A percentile compares a stretch with the other conserved stretches of the same genome.
These are phyloP conservation scores for Elymnias hypermnestra DNA, from an alignment of 1,140 invertebrate species.

Conservation along the genomic window DNA sequence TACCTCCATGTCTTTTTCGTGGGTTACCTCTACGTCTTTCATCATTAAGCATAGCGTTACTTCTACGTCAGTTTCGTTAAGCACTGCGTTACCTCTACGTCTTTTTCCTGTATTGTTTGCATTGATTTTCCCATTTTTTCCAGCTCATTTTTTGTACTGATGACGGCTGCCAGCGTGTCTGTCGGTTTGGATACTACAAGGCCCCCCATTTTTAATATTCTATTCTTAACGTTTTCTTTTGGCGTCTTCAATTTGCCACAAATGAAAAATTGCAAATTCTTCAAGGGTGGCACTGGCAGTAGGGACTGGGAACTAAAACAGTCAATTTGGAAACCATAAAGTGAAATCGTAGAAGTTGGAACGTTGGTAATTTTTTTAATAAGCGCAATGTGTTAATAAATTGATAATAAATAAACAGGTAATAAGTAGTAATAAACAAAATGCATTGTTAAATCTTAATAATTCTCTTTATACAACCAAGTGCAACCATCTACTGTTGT, in stretches of 20 bases:
- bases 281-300: conserved; percentile 80
- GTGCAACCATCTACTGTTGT: no score
- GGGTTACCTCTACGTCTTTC: conserved; percentile 81
- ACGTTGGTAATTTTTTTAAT: no score
- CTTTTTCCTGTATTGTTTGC: conserved; percentile 79
- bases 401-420: no score
- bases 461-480: no score
- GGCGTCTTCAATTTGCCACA: conserved; percentile 78
- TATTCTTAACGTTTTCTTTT: conserved; percentile 81
- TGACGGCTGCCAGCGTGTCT: conserved; percentile 83
- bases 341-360: no score
- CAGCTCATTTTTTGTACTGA: conserved; percentile 84
- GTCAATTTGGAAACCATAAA: no score
- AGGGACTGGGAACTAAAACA: conserved; percentile 59
- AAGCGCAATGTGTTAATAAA: no score
- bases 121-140: conserved; percentile 83
- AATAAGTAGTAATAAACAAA: no score
- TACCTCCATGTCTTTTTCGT: conserved; percentile 85
- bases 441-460: no score
- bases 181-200: conserved; percentile 81
- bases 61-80: conserved; percentile 79
- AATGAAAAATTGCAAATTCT: conserved; percentile 88
- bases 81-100: conserved; percentile 83
- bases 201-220: conserved; percentile 86
- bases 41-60: conserved; percentile 77